These are phyloP conservation scores for Battus philenor DNA, from an alignment of 1,140 invertebrate species.

Conservation along the genomic window DNA sequence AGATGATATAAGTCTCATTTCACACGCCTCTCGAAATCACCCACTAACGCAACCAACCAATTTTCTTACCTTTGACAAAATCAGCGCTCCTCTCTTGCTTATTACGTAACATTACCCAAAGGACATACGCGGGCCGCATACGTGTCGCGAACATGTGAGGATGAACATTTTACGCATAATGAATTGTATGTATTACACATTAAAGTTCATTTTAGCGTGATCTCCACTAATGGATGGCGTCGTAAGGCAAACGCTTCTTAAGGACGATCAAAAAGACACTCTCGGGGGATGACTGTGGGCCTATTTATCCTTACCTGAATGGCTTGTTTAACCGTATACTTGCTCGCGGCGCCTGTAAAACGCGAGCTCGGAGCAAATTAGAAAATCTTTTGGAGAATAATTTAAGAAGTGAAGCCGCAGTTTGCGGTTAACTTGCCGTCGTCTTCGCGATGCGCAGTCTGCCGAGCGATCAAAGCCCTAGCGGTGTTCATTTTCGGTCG, in stretches of 20 bases:
- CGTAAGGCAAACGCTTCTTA: conserved; percentile 33
- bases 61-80: conserved; percentile 75
- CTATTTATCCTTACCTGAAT: conserved; percentile 42
- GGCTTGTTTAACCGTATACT: conserved; percentile 32
- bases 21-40: conserved; percentile 49
- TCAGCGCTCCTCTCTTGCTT: conserved; percentile 55
- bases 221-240: conserved; percentile 12
- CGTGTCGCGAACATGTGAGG: conserved; percentile 34
- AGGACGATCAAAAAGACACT: conserved; percentile 42
- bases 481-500: conserved; percentile 43
- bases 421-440: conserved; percentile 58
- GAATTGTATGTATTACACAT: conserved; percentile 37
- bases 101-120: conserved; percentile 73
- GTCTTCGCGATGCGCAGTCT: conserved; percentile 28
- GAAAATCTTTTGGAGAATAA: conserved; percentile 74
- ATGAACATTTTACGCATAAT: conserved; percentile 28
- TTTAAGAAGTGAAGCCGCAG: conserved; percentile 61
- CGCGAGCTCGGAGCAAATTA: conserved; percentile 65
- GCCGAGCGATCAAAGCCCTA: conserved; percentile 45
- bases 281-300: conserved; percentile 40
- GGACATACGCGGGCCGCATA: conserved; percentile 62
- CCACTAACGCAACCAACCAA: conserved; percentile 69
- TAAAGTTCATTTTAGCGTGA: conserved; percentile 47
- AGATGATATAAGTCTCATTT: conserved; percentile 54
- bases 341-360: conserved; percentile 42